Percentiles rank a stretch among this genome's conserved stretches.
Evolutionary conservation across 2,113 vertebrate genomes (phyloP).

Genomic region (Leuciscus idus): DNA sequence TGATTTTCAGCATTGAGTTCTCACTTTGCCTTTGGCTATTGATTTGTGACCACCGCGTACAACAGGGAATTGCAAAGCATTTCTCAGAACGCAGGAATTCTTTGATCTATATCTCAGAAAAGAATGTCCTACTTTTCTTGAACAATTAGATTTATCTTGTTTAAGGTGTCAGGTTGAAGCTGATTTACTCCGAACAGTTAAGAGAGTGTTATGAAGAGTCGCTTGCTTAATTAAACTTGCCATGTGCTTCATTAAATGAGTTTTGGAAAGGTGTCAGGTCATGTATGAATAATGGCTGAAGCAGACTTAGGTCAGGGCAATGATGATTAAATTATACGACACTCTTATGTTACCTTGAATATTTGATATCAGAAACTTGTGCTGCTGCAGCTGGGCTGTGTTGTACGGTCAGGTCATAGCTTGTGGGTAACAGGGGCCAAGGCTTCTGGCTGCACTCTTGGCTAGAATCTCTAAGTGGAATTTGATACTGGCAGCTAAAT

Average conservation of each 20-base stretch:
- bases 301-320: background rate
- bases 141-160: background rate
- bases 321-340: background rate
- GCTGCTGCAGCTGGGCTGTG: background rate
- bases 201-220: background rate
- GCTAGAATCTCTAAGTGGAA: conserved; percentile 22
- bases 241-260: conserved; percentile 22
- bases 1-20: background rate
- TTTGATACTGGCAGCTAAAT: conserved; percentile 28
- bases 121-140: background rate
- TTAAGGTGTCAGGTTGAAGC: background rate
- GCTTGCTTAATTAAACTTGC: conserved; percentile 5
- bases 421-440: conserved; percentile 6
- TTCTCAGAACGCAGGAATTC: background rate
- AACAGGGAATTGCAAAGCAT: conserved; percentile 14
- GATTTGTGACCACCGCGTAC: conserved; percentile 13
- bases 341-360: background rate
- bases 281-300: conserved; percentile 1
- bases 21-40: conserved; percentile 23
- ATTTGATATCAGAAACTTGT: background rate
- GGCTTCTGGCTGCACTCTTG: conserved; percentile 25
- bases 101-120: conserved; percentile 1
- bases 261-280: background rate
- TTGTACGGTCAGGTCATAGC: background rate
- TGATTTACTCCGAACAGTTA: conserved; percentile 11